Evolutionary conservation across 2,888 invertebrate species (phyloP).

Genomic region (Ecliptopera silaceata): DNA sequence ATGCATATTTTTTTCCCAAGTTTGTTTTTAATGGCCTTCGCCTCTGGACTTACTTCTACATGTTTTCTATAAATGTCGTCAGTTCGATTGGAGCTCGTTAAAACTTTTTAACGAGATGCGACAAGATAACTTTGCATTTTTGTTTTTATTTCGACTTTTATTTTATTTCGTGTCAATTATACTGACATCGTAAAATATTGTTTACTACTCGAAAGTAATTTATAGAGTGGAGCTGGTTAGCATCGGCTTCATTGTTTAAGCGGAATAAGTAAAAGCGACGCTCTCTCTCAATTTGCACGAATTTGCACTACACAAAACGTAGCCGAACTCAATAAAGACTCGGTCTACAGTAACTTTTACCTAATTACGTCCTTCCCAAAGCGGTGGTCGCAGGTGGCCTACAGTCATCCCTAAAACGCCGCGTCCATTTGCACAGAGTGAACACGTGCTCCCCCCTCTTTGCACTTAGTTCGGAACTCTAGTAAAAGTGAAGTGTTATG

Average conservation of each 20-base stretch:
- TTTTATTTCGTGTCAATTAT: background rate
- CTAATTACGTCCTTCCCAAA: constrained; percentile 50
- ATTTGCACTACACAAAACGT: constrained; percentile 10
- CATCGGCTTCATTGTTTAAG: background rate
- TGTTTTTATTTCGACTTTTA: constrained; percentile 13
- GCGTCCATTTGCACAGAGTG: constrained; percentile 57
- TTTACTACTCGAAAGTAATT: too few species aligned
- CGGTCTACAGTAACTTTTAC: constrained; percentile 45
- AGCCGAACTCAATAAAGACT: constrained; percentile 30
- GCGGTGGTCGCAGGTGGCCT: constrained; percentile 65
- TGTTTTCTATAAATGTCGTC: constrained; percentile 29
- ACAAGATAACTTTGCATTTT: constrained; percentile 18
- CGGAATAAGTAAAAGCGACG: background rate
- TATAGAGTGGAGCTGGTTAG: too few species aligned
- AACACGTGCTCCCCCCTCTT: constrained; percentile 68
- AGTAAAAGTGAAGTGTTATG: constrained; percentile 69
- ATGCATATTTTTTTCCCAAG: constrained; percentile 36
- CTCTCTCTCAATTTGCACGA: constrained; percentile 15
- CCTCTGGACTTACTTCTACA: constrained; percentile 42
- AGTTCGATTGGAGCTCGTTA: constrained; percentile 38
- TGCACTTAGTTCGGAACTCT: constrained; percentile 69
- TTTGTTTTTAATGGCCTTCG: constrained; percentile 60
- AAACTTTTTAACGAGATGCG: constrained; percentile 33
- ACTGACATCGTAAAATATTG: background rate
- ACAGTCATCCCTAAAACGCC: constrained; percentile 61